Evolutionary conservation across 2,113 vertebrate species (phyloP), one percentile per base, ranked within the genome.

Genomic region (Hemicordylus capensis): DNA sequence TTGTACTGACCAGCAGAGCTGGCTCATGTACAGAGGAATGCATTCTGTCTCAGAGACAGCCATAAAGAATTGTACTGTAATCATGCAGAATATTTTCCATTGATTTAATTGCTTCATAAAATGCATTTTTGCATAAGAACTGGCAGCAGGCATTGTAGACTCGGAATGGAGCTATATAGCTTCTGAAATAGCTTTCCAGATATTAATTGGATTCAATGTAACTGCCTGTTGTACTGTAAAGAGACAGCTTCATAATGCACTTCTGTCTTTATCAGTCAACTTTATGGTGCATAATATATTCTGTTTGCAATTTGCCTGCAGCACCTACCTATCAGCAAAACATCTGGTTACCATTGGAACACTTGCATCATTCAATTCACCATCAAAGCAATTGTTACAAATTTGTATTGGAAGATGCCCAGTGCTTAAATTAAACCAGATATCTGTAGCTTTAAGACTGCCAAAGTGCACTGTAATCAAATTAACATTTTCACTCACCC

Each of bases 321-420:
- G 54, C 79, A 83, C 76, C 87, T 89, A 83, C 44, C 85, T 90
- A 89, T 92, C 91, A 91, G 4, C n/a, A 78, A 87, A 80, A 83
- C 87, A 92, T 89, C 86, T 95, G 89, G 89, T 70, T 90, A 91
- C 83, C 58, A 90, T 88, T 15, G 11, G 80, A 80, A 88, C 51
- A 56, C 63, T 92, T 91, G 56, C 69, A 90, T 90, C 75, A 86
- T 80, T 58, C 37, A 56, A 58, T 81, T 84, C 85, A 87, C 80
- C 80, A 89, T 91, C 81, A 89, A 88, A 93, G 76, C 20, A 89
- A 80, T 72, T 44, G 58, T 81, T 83, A 80, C 73, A 87, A 76
- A 84, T 90, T 91, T 87, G 20, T 79, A 34, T 28, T 81, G 88
- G 85, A 89, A 89, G 48, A 85, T 80, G 58, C 84, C 74, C 84